These are phyloP conservation scores for Akabosia matsudoensis DNA, from an alignment of 1,140 invertebrate species.

Conservation along the genomic window DNA sequence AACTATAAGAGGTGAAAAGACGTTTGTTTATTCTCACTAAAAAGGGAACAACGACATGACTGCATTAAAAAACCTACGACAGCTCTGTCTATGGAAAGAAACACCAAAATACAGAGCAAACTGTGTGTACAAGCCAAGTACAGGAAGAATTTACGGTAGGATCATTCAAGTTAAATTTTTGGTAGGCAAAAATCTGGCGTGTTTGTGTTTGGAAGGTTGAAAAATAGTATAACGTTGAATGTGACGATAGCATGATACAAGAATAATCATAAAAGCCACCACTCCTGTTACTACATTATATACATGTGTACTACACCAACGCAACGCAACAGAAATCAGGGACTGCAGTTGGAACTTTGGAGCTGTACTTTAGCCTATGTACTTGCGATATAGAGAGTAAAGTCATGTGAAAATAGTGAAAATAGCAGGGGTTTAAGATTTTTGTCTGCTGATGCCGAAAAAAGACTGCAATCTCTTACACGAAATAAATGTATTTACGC, in stretches of 20 bases:
- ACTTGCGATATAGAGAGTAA: no score
- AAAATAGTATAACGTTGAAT: neutral
- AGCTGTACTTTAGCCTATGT: no score
- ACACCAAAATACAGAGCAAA: conserved; percentile 7
- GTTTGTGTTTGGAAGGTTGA: no score
- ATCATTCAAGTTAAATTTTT: no score
- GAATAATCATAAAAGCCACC: no score
- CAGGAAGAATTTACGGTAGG: no score
- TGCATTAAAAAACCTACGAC: neutral
- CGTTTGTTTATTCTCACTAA: conserved; percentile 17
- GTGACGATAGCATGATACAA: no score
- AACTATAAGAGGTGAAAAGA: neutral
- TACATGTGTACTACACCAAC: neutral
- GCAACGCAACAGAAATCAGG: conserved; percentile 7
- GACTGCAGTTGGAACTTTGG: neutral
- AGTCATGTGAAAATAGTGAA: neutral
- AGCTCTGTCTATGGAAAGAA: neutral
- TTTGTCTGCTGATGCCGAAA: conserved; percentile 5
- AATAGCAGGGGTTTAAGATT: no score
- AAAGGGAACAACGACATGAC: conserved; percentile 14
- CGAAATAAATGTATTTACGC: no score
- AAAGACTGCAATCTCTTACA: neutral
- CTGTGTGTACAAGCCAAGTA: no score
- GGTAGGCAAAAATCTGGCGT: no score
- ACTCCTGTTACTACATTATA: no score